Percentiles rank a stretch among this genome's conserved stretches.
Conservation (phyloP, 2,888 invertebrate species). For the Gibbula magus region DNA sequence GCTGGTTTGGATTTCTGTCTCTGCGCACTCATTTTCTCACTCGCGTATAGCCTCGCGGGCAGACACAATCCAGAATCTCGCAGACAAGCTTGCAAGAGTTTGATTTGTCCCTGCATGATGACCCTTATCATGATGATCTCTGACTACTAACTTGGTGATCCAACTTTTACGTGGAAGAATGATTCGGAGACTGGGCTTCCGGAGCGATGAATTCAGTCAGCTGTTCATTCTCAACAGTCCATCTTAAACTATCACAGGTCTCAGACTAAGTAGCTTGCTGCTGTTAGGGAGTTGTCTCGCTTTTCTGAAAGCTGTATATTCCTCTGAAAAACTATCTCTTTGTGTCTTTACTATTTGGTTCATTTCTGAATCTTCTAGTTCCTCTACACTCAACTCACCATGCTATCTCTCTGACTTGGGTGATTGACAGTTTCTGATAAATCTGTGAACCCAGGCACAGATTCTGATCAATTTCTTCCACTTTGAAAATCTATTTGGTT, state of each 20-base stretch:
- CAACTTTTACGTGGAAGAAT: conserved; percentile 33
- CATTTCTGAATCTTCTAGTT: conserved; percentile 16
- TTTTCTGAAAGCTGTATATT: background rate
- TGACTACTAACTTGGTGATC: conserved; percentile 33
- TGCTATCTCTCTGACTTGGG: background rate
- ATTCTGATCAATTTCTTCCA: background rate
- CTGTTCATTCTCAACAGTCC: conserved; percentile 22
- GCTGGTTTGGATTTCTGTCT: conserved; percentile 26
- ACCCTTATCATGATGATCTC: conserved; percentile 25
- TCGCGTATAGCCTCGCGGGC: conserved; percentile 33
- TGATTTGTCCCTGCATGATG: conserved; percentile 33
- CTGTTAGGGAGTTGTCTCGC: background rate
- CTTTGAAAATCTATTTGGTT: too few species aligned
- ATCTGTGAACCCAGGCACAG: conserved; percentile 26
- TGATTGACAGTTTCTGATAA: conserved; percentile 30
- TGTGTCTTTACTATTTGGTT: conserved; percentile 21
- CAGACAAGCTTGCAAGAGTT: conserved; percentile 12
- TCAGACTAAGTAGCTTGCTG: conserved; percentile 16
- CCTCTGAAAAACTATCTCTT: conserved; percentile 26
- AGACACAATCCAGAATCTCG: conserved; percentile 35
- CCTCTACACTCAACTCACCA: conserved; percentile 22
- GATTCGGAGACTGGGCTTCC: conserved; percentile 31
- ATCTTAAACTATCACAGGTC: conserved; percentile 28
- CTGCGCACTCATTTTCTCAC: conserved; percentile 23
- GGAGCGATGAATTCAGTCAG: conserved; percentile 6